phyloP scores from a whole-genome alignment of 2,113 vertebrate genomes.

The Thunnus thynnus region DNA sequence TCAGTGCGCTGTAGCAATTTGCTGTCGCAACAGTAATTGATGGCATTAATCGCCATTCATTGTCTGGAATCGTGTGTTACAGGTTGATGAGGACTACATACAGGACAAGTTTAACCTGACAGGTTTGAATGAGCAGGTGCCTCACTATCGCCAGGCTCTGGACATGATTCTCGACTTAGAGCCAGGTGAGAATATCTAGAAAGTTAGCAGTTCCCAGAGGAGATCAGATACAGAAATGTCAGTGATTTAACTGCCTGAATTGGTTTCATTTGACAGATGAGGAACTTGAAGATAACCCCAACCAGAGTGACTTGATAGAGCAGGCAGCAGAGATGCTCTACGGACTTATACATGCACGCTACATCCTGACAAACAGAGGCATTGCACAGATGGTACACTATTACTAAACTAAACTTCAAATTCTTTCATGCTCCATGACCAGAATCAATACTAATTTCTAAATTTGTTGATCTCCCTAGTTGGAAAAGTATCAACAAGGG shows the following conservation, averaged over 20 bases:
- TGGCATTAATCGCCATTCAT: conserved; percentile 19
- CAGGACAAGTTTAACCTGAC: conserved; percentile 97
- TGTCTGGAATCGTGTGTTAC: conserved; percentile 3
- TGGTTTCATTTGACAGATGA: conserved; percentile 84
- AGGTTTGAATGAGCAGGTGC: conserved; percentile 95
- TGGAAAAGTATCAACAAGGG: conserved; percentile 96
- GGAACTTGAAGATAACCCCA: conserved; percentile 95
- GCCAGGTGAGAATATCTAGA: conserved; percentile 85
- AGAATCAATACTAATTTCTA: neutral
- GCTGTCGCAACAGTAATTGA: neutral
- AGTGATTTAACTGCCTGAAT: conserved; percentile 32
- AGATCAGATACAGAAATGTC: neutral
- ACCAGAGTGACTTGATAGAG: conserved; percentile 96
- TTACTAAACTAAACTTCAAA: neutral
- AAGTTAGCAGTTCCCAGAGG: neutral
- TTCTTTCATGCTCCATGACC: neutral
- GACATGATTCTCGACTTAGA: conserved; percentile 97
- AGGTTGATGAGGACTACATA: conserved; percentile 97
- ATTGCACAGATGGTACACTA: conserved; percentile 94
- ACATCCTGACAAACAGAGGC: conserved; percentile 96
- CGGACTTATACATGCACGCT: conserved; percentile 94
- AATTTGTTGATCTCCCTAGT: conserved; percentile 73
- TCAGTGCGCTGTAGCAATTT: neutral
- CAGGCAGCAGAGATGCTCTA: conserved; percentile 97
- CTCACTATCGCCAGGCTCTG: conserved; percentile 94